Percentiles rank a stretch among this genome's conserved stretches.
These are phyloP conservation scores for Metaphire vulgaris DNA, from an alignment of 1,140 invertebrate species.

Conservation along the genomic window DNA sequence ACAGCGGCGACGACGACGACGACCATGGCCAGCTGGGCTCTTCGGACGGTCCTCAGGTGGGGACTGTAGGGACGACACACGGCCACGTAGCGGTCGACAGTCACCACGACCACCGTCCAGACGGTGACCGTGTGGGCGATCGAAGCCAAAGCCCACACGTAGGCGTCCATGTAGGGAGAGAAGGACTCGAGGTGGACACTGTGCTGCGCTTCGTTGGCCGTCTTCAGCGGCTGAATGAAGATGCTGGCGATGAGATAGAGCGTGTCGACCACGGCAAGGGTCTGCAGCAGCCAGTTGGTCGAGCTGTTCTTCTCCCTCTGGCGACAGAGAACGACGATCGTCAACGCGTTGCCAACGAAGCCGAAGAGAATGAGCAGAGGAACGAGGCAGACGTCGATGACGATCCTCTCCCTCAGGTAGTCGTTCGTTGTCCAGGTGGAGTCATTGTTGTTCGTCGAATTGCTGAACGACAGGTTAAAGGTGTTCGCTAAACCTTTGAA, in stretches of 20 bases:
- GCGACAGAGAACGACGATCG: conserved; percentile 25
- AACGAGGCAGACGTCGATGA: conserved; percentile 29
- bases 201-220: conserved; percentile 14
- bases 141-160: conserved; percentile 16
- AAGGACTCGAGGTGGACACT: conserved; percentile 12
- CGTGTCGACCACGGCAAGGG: conserved; percentile 28
- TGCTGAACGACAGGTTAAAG: background rate
- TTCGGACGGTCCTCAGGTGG: conserved; percentile 10
- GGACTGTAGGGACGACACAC: conserved; percentile 31
- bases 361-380: conserved; percentile 22
- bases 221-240: conserved; percentile 29
- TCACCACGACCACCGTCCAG: conserved; percentile 46
- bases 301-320: conserved; percentile 25
- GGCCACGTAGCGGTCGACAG: conserved; percentile 41
- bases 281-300: conserved; percentile 28
- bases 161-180: conserved; percentile 22
- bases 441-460: background rate
- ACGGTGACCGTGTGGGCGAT: conserved; percentile 36
- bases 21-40: conserved; percentile 14
- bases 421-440: background rate
- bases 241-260: conserved; percentile 29
- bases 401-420: conserved; percentile 20
- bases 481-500: no score
- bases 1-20: conserved; percentile 10
- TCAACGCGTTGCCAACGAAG: conserved; percentile 28